Base-by-base conservation (phyloP, 2,888 invertebrate species). In the Pollenia amentaria region DNA sequence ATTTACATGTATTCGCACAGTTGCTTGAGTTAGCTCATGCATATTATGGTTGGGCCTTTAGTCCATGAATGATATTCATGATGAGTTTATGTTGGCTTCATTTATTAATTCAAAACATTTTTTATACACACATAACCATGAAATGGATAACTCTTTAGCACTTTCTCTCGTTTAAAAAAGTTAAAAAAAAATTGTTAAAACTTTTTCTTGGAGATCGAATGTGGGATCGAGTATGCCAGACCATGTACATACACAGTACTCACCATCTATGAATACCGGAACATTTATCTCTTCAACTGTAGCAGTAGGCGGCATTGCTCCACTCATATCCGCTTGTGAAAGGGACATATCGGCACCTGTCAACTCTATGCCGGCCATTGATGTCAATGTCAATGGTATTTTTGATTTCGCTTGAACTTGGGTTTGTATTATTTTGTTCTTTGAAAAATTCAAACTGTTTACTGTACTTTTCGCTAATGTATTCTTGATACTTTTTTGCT, bases 221-320 rank as follows among this genome's bases (percentile, higher is more conserved):
- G 44, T 12, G 18, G 40, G n/a, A 69, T 77, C 89, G 65, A 60
- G 76, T 40, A 53, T 48, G 46, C 80, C 84, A 67, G 67, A 67
- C 84, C 87, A 87, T 87, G 91, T 89, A 90, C 89, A 88, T 88
- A 91, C 92, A 92, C 92, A 92, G 92, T 92, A 92, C 92, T 92
- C 92, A 92, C 92, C 92, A 92, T 92, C 90, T 90, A 92, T 92
- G 92, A 92, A 92, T 91, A 92, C 92, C 91, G 92, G 92, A 91
- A 92, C 92, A 89, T 92, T 90, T 89, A 92, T 92, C 91, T 91
- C 92, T 92, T 92, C 92, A 92, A 92, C 92, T 92, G 92, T 91
- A 90, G 92, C 92, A 92, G 92, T 91, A 91, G 85, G 89, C 88
- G 91, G 91, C 92, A 91, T 92, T 92, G 91, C 92, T 92, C 92